These are phyloP conservation scores for Rhinolophus sinicus DNA, from an alignment of 2,113 vertebrate genomes.

Conservation along the genomic window DNA sequence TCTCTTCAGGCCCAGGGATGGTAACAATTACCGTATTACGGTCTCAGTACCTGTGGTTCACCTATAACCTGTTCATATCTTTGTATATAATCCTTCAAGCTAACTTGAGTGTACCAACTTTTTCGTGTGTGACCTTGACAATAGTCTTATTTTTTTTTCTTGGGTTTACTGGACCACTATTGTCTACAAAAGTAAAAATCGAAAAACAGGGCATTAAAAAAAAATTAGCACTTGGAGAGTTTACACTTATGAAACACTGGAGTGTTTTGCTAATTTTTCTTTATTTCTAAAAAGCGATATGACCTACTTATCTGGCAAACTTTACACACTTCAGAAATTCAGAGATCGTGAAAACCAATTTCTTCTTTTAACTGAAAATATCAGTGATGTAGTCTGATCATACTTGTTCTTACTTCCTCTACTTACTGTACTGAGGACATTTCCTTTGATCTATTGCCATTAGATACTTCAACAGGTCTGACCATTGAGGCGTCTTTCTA, in stretches of 20 bases:
- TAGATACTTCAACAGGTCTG: not conserved
- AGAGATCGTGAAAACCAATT: not conserved
- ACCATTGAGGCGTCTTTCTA: not conserved
- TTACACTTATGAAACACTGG: not conserved
- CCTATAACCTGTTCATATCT: not conserved
- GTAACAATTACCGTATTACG: not conserved
- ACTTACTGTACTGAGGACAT: not conserved
- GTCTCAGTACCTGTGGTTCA: not conserved
- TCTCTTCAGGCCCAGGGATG: not conserved
- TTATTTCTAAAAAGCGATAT: conserved; percentile 53
- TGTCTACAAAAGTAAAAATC: conserved; percentile 43
- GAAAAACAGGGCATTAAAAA: conserved; percentile 30
- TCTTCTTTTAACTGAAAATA: conserved; percentile 41
- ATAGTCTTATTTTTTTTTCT: not conserved
- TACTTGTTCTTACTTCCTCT: not conserved
- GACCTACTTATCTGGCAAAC: conserved; percentile 18
- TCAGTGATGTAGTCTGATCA: not conserved
- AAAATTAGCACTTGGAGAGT: not conserved
- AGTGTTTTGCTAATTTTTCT: conserved; percentile 39
- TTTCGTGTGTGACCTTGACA: not conserved
- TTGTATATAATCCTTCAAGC: not conserved
- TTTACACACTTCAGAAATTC: conserved; percentile 40
- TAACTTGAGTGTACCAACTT: not conserved
- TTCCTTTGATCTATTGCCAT: not conserved
- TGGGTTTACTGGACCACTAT: not conserved